Conservation (phyloP, 2,113 vertebrate species). For the Melanotaenia duboulayi region DNA sequence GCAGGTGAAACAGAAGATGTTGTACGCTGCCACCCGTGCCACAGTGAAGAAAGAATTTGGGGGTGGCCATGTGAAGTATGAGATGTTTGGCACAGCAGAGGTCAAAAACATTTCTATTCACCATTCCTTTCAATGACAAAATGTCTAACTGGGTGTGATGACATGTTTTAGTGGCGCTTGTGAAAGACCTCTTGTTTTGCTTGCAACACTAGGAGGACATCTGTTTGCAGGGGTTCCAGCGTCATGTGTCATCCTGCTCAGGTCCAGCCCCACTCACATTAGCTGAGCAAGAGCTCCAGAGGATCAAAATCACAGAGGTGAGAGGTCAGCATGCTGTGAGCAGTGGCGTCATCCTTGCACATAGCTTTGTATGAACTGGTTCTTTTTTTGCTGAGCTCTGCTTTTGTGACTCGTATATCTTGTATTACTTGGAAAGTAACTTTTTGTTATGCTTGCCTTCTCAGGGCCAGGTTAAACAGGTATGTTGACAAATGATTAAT, state of each 20-base stretch:
- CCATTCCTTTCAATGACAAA: neutral
- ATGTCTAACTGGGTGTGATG: neutral
- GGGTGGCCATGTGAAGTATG: slow-evolving; percentile 95
- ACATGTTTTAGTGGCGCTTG: neutral
- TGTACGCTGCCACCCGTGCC: slow-evolving; percentile 94
- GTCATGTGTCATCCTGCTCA: slow-evolving; percentile 88
- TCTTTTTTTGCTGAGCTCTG: slow-evolving; percentile 1
- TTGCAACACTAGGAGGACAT: slow-evolving; percentile 88
- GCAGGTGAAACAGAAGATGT: slow-evolving; percentile 98
- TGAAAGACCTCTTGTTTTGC: slow-evolving; percentile 34
- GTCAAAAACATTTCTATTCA: slow-evolving; percentile 70
- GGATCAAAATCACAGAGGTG: slow-evolving; percentile 97
- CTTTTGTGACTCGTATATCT: slow-evolving; percentile 1
- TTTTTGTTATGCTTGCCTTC: slow-evolving; percentile 46
- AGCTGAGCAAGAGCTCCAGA: slow-evolving; percentile 94
- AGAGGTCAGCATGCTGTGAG: slow-evolving; percentile 42
- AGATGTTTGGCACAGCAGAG: slow-evolving; percentile 94
- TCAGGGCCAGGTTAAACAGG: slow-evolving; percentile 81
- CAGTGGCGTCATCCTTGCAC: neutral
- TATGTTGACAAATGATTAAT: slow-evolving; percentile 40
- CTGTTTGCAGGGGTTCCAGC: slow-evolving; percentile 92
- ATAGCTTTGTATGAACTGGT: slow-evolving; percentile 13
- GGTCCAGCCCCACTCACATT: slow-evolving; percentile 92
- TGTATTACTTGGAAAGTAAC: slow-evolving; percentile 4
- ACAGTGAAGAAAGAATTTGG: slow-evolving; percentile 99